These are phyloP conservation scores for Campylorhamphus procurvoides DNA, from an alignment of 2,113 vertebrate genomes.

Conservation along the genomic window DNA sequence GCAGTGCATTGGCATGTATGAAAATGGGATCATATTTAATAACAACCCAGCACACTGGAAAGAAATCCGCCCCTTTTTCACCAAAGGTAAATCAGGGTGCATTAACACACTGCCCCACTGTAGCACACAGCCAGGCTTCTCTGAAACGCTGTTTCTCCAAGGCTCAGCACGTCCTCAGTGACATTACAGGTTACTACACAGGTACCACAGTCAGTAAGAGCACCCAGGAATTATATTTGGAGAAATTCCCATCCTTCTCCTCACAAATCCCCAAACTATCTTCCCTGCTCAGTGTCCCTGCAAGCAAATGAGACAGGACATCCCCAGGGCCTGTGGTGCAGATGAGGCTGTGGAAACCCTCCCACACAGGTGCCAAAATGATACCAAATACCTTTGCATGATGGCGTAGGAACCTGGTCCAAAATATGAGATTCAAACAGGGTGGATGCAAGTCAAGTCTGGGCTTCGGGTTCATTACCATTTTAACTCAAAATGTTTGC, in stretches of 20 bases:
- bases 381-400: not conserved
- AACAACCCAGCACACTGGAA: constrained; percentile 88
- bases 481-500: not conserved
- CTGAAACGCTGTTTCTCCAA: not conserved
- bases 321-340: no score
- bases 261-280: not conserved
- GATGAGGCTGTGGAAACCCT: not conserved
- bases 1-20: constrained; percentile 91
- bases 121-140: accelerated
- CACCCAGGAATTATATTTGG: not conserved
- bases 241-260: not conserved
- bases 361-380: not conserved
- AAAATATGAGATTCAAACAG: not conserved
- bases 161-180: accelerated
- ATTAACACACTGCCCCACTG: not conserved
- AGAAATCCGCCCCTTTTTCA: constrained; percentile 84
- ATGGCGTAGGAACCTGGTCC: not conserved
- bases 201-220: not conserved
- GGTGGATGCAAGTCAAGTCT: not conserved
- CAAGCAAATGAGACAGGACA: not conserved
- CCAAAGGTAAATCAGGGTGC: constrained; percentile 79
- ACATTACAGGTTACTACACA: not conserved
- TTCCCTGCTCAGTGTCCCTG: not conserved
- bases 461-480: not conserved
- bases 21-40: constrained; percentile 94